Evolutionary conservation across 1,140 invertebrate species (phyloP).

Genomic region (Pentalonia nigronervosa): DNA sequence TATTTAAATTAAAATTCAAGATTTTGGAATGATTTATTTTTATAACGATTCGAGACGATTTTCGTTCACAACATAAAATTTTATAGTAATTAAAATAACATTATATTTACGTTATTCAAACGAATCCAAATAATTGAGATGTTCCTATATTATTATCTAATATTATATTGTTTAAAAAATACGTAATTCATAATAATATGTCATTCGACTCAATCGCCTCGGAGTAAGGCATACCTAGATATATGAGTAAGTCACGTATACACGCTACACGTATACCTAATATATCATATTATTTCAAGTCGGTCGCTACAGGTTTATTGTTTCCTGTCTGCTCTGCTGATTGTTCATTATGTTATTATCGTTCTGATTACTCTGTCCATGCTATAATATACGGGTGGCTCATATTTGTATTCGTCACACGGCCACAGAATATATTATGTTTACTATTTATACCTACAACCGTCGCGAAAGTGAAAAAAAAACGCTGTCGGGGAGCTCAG

Average conservation of each 20-base stretch:
- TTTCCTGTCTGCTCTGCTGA: neutral
- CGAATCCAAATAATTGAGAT: neutral
- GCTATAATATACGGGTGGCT: neutral
- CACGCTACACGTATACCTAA: neutral
- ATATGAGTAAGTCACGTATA: neutral
- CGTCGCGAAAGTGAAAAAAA: neutral
- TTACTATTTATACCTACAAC: neutral
- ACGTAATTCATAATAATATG: neutral
- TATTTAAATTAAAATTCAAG: too few species aligned
- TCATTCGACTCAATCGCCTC: neutral
- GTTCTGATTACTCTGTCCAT: neutral
- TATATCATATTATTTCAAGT: neutral
- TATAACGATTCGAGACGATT: neutral
- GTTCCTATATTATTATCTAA: neutral
- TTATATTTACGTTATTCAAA: neutral
- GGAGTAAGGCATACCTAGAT: too few species aligned
- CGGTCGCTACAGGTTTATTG: neutral
- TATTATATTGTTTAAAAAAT: neutral
- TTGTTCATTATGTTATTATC: neutral
- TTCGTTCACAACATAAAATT: neutral
- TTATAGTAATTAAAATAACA: neutral
- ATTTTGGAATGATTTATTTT: neutral
- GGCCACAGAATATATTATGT: neutral
- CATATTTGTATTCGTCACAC: neutral
- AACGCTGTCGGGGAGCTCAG: neutral